Evolutionary conservation across 2,113 vertebrate genomes (phyloP).

Genomic region (Erythrolamprus reginae): DNA sequence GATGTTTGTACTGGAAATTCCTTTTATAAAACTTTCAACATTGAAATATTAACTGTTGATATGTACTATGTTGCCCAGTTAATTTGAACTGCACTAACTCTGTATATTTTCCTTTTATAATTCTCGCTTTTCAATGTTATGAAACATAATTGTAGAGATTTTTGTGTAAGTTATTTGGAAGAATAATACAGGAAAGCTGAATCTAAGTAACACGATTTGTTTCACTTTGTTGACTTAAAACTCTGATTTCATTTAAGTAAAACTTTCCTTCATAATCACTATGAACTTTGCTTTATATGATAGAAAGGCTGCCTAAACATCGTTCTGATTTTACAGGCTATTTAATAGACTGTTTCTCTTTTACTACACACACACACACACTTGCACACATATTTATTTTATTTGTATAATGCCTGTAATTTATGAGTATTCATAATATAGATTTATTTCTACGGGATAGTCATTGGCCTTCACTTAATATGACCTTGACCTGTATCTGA

Average conservation of each 20-base stretch:
- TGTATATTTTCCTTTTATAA: conserved; percentile 49
- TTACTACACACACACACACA: background rate
- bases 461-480: conserved; percentile 30
- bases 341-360: background rate
- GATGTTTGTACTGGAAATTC: conserved; percentile 35
- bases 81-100: conserved; percentile 51
- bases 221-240: conserved; percentile 23
- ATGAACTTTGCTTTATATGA: conserved; percentile 28
- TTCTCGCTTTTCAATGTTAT: conserved; percentile 45
- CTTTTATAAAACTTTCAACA: conserved; percentile 47
- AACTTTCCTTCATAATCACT: background rate
- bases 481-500: conserved; percentile 47
- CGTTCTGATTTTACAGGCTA: background rate
- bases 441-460: background rate
- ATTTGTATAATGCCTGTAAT: background rate
- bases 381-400: conserved; percentile 1
- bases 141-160: conserved; percentile 51
- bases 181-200: conserved; percentile 36
- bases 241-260: conserved; percentile 16
- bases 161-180: conserved; percentile 40
- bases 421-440: background rate
- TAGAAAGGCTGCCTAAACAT: background rate
- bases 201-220: conserved; percentile 28
- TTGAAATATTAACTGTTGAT: conserved; percentile 60
- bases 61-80: conserved; percentile 63